Base-by-base conservation (phyloP, 1,140 invertebrate genomes). In the Himalopsyche phryganea region DNA sequence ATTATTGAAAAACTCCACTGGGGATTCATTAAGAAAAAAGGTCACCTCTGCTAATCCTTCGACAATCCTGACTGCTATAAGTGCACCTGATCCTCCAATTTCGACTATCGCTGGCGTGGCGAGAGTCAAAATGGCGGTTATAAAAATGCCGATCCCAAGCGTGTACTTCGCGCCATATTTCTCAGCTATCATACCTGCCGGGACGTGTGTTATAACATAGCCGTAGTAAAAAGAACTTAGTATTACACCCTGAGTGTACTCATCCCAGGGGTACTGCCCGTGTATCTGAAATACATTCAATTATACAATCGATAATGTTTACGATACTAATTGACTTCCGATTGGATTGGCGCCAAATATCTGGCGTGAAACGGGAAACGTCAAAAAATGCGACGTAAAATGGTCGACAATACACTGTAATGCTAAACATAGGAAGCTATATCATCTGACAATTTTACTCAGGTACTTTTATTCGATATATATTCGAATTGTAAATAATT, bases 1-100 rank as follows among this genome's bases (percentile, higher is more conserved):
- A n/a, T n/a, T n/a, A n/a, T n/a, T n/a, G n/a, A n/a, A n/a, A n/a
- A n/a, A n/a, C n/a, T n/a, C n/a, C n/a, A n/a, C n/a, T n/a, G n/a
- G n/a, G n/a, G n/a, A n/a, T n/a, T n/a, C n/a, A n/a, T n/a, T n/a
- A n/a, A n/a, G n/a, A n/a, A n/a, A n/a, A n/a, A n/a, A n/a, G n/a
- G n/a, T n/a, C n/a, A 76, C 81, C 68, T 87, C 84, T 32, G 85
- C 85, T 1, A 85, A 66, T 9, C 86, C 86, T 80, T 85, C 82
- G 13, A 87, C 65, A 0, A 87, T 75, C 17, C 86, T 78, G 0
- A 86, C 76, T 0, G 82, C 71, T 54, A 87, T 85, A n/a, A 89
- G 65, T 17, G 79, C 82, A 23, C 67, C 74, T 6, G 82, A 80
- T 13, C 77, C 82, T 11, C 82, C 81, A n/a, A 69, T 15, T 5